Percentiles rank a stretch among this genome's conserved stretches.
phyloP scores from a whole-genome alignment of 2,113 vertebrate genomes.

The Paracanthobrama guichenoti region DNA sequence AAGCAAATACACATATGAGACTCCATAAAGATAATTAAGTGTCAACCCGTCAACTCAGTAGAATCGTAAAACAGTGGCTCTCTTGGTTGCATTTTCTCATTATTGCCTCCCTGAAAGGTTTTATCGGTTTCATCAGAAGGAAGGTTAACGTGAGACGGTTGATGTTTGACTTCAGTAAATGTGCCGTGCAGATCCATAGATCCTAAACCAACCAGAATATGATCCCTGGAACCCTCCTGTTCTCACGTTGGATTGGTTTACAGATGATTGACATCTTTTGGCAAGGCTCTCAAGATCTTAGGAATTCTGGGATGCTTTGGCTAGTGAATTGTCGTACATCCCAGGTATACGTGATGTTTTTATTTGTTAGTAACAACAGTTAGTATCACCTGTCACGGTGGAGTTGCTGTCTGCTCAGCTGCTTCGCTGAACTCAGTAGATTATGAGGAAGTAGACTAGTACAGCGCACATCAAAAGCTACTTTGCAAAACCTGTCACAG shows the following conservation, averaged over 20 bases:
- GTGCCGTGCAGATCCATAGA: slow-evolving; percentile 77
- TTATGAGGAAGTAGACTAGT: not conserved
- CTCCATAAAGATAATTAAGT: not conserved
- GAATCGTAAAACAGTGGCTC: not conserved
- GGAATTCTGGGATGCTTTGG: slow-evolving; percentile 67
- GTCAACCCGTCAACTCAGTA: not conserved
- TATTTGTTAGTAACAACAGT: not conserved
- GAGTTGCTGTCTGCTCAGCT: slow-evolving; percentile 4
- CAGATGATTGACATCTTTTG: slow-evolving; percentile 83
- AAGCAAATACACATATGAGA: not conserved
- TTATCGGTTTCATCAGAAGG: slow-evolving; percentile 71
- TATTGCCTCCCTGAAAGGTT: slow-evolving; percentile 42
- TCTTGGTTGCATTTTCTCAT: slow-evolving; percentile 15
- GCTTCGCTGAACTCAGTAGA: not conserved
- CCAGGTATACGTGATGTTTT: slow-evolving; percentile 33
- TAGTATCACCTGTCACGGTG: not conserved
- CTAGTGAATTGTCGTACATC: slow-evolving; percentile 51
- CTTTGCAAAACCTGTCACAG: too few relatives aligned
- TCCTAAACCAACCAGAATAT: slow-evolving; percentile 81
- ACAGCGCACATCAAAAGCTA: too few relatives aligned
- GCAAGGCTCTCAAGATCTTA: slow-evolving; percentile 74
- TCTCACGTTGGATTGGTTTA: slow-evolving; percentile 81
- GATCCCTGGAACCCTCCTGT: slow-evolving; percentile 80
- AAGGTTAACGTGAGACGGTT: slow-evolving; percentile 68
- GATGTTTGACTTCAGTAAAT: slow-evolving; percentile 77